phyloP scores from a whole-genome alignment of 2,888 invertebrate species.

The Eurois occulta region DNA sequence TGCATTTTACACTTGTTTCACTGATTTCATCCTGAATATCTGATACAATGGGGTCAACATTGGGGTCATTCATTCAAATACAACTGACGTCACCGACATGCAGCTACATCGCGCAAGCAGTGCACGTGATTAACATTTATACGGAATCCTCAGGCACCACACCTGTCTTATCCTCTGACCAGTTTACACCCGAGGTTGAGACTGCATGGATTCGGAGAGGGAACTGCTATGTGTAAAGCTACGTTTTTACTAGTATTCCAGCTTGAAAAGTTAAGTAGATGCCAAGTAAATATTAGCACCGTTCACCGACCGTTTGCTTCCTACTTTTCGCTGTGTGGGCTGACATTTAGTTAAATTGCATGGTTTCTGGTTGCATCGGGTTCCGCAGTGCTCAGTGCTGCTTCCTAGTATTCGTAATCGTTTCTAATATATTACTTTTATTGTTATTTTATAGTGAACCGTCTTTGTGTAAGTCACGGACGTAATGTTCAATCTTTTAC shows the following conservation, averaged over 20 bases:
- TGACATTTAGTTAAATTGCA: constrained; percentile 44
- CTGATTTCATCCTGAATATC: no score
- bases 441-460: constrained; percentile 16
- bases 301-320: constrained; percentile 41
- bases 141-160: not conserved
- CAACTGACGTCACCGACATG: not conserved
- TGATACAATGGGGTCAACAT: no score
- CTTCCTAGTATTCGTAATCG: constrained; percentile 32
- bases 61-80: no score
- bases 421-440: constrained; percentile 35
- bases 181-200: not conserved
- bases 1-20: not conserved
- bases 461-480: not conserved
- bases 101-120: not conserved
- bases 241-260: not conserved
- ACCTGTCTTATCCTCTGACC: not conserved
- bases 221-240: not conserved
- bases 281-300: constrained; percentile 18
- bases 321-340: constrained; percentile 7
- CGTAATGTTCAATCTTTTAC: not conserved
- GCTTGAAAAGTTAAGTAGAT: constrained; percentile 14
- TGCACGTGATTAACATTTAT: not conserved
- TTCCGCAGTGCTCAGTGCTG: constrained; percentile 15
- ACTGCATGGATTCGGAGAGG: not conserved
- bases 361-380: constrained; percentile 44